Evolutionary conservation across 2,888 invertebrate species (phyloP).

Genomic region (Limnephilus auricula): DNA sequence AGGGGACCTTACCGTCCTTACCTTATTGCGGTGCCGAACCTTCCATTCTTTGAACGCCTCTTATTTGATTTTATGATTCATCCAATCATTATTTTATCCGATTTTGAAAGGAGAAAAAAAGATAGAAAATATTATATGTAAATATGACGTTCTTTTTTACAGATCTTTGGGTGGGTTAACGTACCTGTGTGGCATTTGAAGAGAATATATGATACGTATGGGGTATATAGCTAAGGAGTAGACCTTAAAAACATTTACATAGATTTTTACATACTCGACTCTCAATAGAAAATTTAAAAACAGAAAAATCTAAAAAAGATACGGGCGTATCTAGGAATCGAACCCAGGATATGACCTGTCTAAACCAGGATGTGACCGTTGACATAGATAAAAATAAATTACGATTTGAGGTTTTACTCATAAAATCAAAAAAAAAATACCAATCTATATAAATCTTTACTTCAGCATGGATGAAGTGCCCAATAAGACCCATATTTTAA

Average conservation of each 20-base stretch:
- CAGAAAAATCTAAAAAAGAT: no score
- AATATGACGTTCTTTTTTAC: neutral
- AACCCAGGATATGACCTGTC: no score
- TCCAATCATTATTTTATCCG: conserved; percentile 23
- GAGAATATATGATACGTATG: neutral
- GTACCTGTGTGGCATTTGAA: neutral
- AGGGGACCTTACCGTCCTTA: neutral
- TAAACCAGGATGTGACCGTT: no score
- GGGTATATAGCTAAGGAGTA: neutral
- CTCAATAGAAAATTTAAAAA: no score
- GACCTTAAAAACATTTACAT: neutral
- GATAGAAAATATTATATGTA: neutral
- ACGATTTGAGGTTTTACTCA: no score
- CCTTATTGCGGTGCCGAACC: neutral
- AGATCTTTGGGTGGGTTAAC: neutral
- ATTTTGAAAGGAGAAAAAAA: neutral
- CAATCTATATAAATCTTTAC: no score
- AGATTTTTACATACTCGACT: neutral
- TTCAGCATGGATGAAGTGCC: no score
- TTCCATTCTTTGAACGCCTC: neutral
- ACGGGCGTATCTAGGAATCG: no score
- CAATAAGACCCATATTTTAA: no score
- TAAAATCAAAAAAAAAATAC: no score
- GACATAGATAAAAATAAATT: no score
- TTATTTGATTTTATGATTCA: conserved; percentile 21